Base-by-base conservation (phyloP, 2,113 vertebrate genomes). In the Nestor notabilis region DNA sequence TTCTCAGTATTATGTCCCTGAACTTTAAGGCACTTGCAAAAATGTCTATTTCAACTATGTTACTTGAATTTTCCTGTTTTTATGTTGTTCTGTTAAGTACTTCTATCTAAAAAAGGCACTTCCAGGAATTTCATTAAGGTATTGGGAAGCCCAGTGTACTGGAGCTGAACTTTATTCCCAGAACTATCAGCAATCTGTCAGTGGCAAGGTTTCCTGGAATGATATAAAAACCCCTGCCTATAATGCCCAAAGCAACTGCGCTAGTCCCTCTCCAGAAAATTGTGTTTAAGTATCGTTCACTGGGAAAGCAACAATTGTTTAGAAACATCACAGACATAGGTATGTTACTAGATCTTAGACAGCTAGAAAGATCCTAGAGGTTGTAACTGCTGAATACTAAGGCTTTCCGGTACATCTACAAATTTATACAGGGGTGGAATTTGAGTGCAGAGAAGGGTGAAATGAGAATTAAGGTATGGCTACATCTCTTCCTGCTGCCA, bases 161-260 rank as follows among this genome's bases (percentile, higher is more conserved):
- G 74, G 86, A 25, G 66, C 24, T 96, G 95, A 96, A 96, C 95
- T 94, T 79, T 91, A 84, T 96, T 96, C 93, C 95, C 95, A 97
- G 95, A 96, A 97, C 56, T 82, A 96, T 91, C 52, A 95, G n/a
- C 91, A 97, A 87, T 89, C 89, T 94, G 81, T 95, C 93, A 95
- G 87, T 53, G 70, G 66, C 52, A 87, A 85, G 35, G 27, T 95
- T 97, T 96, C 91, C 95, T 93, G 96, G 94, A 96, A 97, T 39
- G 46, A 39, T 76, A 82, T 64, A 77, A 95, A 83, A 88, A 55
- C 0, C 35, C 9, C 17, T 82, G 64, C 23, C 27, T 79, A 31
- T 69, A 87, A 79, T 27, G 74, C n/a, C 17, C 50, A 64, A 78
- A 47, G 69, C 23, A 84, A 68, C 2, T 3, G 55, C 60, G 47